phyloP scores from a whole-genome alignment of 2,888 invertebrate species.

The Oscheius sp. region DNA sequence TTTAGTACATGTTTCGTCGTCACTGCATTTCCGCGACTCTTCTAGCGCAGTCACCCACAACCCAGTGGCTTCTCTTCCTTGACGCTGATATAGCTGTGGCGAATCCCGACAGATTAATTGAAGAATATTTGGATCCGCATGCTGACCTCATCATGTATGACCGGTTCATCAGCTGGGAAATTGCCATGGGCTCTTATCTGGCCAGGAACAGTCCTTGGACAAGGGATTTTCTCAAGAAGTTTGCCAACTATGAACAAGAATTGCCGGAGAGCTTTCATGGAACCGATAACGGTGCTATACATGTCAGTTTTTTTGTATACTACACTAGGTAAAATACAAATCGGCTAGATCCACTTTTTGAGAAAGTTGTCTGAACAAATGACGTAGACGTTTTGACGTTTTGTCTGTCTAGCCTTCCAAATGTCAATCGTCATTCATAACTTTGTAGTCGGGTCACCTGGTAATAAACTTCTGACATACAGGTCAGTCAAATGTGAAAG shows the following conservation, averaged over 20 bases:
- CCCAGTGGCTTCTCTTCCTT: conserved; percentile 57
- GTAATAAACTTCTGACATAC: too few relatives aligned
- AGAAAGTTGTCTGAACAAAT: too few relatives aligned
- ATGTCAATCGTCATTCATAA: too few relatives aligned
- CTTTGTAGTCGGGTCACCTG: too few relatives aligned
- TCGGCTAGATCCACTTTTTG: too few relatives aligned
- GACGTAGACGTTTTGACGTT: too few relatives aligned
- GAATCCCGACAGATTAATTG: conserved; percentile 46
- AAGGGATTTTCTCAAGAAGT: conserved; percentile 44
- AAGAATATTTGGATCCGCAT: conserved; percentile 45
- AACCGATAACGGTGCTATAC: conserved; percentile 64
- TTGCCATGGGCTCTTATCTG: conserved; percentile 54
- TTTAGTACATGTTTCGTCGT: conserved; percentile 69
- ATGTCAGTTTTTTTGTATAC: conserved; percentile 43
- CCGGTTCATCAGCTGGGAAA: conserved; percentile 54
- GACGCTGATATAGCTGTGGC: conserved; percentile 56
- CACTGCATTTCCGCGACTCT: conserved; percentile 59
- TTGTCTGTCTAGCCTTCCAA: too few relatives aligned
- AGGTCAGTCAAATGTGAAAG: not conserved
- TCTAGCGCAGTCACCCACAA: conserved; percentile 25
- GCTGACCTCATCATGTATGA: conserved; percentile 55
- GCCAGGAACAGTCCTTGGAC: conserved; percentile 44
- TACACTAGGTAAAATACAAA: too few relatives aligned
- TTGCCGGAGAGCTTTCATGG: conserved; percentile 48
- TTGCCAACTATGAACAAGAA: conserved; percentile 50